Base-by-base conservation (phyloP, 2,888 invertebrate species). In the Linnaemya vulpina region DNA sequence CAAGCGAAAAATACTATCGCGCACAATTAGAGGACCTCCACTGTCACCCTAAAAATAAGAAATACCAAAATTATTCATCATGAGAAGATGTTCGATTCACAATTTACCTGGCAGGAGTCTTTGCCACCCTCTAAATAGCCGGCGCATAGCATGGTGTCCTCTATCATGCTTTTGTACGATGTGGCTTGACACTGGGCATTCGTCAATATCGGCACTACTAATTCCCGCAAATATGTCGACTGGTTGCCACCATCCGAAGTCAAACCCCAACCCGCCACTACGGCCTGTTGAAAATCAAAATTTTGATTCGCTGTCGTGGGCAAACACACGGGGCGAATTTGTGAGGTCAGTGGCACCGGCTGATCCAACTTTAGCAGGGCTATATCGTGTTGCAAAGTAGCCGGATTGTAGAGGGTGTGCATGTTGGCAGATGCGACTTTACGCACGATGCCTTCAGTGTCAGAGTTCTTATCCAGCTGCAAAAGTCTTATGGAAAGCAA, bases 181-280 rank as follows among this genome's bases (percentile, higher is more conserved):
- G 92, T 92, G 15, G 89, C 89, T 7, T 87, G 86, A 43, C 92
- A 92, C 82, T 90, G 89, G 1, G 89, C 88, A 88, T 92, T 92
- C 11, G 91, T 90, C 62, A 92, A 88, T 49, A 92, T 90, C 46
- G 92, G 92, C 68, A 92, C 91, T 1, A 80, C 78, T 11, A 90
- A 90, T 86, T 92, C 92, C 65, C 88, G 89, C 46, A 92, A 88
- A 63, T 89, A 89, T 30, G 87, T 88, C 0, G 92, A 90, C 0
- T 89, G 88, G 20, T 65, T 30, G 43, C 92, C 92, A 11, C 88
- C 88, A 84, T 91, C 90, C 0, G 71, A 53, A 2, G 87, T 89
- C 0, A 91, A 84, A 11, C 92, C 92, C 92, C 92, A 92, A 11
- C 92, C 92, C 3, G 91, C 91, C 17, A 91, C 92, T 20, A 91